Base-by-base conservation (phyloP, 2,888 invertebrate species). In the Rosalia funebris region DNA sequence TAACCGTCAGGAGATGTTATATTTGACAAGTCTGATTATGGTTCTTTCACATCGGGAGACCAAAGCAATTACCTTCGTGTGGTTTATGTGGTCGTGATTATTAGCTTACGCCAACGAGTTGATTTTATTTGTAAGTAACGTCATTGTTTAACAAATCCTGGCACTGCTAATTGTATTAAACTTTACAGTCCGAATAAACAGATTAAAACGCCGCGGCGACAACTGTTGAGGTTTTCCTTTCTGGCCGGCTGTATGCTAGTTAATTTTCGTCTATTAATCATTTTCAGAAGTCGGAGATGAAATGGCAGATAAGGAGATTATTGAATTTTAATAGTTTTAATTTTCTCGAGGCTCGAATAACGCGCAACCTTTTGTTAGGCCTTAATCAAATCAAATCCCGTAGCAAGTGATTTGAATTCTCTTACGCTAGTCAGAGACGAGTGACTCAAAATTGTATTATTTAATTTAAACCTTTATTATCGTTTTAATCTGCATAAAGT, bases 1-100 rank as follows among this genome's bases (percentile, higher is more conserved):
- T 52, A 32, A 63, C 70, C 71, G 72, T 75, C 75, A 71, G 61
- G 62, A 63, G 62, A 73, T 65, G 73, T 75, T 72, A 74, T 69
- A 70, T 73, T 75, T 75, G 75, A 74, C 73, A 73, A 72, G 71
- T 72, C 63, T 74, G 75, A 75, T 76, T 76, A 73, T 69, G 68
- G 70, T 70, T 73, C 69, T 68, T 71, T 67, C 69, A 66, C 68
- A 67, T 64, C 60, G 60, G 69, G 66, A 63, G 62, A 65, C 63
- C 57, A 65, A 63, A 65, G 66, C 65, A 69, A 71, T 71, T 71
- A 71, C 60, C 56, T 68, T 60, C 54, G 62, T 66, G 71, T 68
- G 69, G 66, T 66, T 70, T 71, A 68, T 69, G 69, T 65, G 53
- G 60, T 65, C 63, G 65, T 65, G 68, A 64, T 66, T 65, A 68